Base-by-base conservation (phyloP, 2,797 vertebrate species). In the Coluber constrictor region DNA sequence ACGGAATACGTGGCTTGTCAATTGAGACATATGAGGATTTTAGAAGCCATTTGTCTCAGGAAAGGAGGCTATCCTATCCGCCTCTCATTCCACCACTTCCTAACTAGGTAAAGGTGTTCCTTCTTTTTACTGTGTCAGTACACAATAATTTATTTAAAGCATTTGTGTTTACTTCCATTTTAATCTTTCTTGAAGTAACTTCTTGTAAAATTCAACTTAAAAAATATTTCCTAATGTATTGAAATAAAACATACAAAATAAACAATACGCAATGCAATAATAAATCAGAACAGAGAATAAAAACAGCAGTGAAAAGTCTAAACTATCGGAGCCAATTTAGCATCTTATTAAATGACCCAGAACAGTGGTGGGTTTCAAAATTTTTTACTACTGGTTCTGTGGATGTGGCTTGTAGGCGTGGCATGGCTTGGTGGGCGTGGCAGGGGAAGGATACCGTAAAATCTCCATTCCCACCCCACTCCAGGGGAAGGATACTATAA, bases 31-130 rank as follows among this genome's bases (percentile, higher is more conserved):
- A 98, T 98, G 0, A 98, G 98, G 90, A 96, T 99, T 61, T 95
- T 99, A 96, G 98, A 99, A 96, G 98, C 98, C 10, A 97, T 99
- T 90, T 97, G 97, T 83, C 97, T 98, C 88, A 97, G 96, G 66
- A 98, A 98, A 66, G 97, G 98, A 90, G 98, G 98, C 54, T 99
- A 98, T 93, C 98, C 99, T 0, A 90, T 99, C 79, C 98, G 97
- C 12, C 94, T 99, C 37, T 96, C 97, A 20, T 98, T 99, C 95
- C 96, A 92, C 86, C 95, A 94, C 93, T 99, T 99, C 94, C 97
- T 98, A 91, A 97, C 97, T 96, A 99, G 98, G 99, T 99, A 95
- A 91, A 47, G 29, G 27, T 59, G 7, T 93, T 5, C 8, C 51
- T 86, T 89, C 8, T 57, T 43, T 70, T 56, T 86, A 16, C 37